phyloP scores from a whole-genome alignment of 2,797 vertebrate species.

The Tokudaia muenninki region DNA sequence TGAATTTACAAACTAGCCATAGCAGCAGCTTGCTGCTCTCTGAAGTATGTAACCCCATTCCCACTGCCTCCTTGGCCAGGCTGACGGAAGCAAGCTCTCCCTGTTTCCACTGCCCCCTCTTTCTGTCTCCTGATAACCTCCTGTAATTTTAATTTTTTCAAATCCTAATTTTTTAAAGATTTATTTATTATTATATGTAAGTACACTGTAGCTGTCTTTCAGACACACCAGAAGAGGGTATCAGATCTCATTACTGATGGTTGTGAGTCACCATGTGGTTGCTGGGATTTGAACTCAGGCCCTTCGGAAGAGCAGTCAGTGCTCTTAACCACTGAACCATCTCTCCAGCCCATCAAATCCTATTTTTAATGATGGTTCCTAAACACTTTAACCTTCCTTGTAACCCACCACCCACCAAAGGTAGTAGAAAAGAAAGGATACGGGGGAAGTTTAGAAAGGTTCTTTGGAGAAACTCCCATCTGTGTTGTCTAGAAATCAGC shows the following conservation, averaged over 20 bases:
- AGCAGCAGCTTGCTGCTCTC: conserved; percentile 7
- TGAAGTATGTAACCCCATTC: background rate
- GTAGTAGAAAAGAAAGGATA: background rate
- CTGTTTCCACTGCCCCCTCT: background rate
- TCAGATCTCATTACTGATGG: no score
- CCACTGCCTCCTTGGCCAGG: background rate
- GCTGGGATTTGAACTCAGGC: no score
- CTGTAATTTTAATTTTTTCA: background rate
- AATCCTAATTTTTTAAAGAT: background rate
- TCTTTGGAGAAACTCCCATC: background rate
- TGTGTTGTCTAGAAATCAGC: background rate
- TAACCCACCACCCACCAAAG: background rate
- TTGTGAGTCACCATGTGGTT: no score
- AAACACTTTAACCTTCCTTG: no score
- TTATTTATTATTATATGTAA: no score
- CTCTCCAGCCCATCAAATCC: background rate
- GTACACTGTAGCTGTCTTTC: no score
- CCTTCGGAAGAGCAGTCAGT: no score
- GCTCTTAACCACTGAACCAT: no score
- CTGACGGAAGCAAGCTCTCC: background rate
- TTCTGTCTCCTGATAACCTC: background rate
- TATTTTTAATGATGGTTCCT: background rate
- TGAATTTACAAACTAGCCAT: background rate
- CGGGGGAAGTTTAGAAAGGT: background rate
- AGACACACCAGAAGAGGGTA: no score